Percentiles rank a stretch among this genome's conserved stretches.
Evolutionary conservation across 2,888 invertebrate species (phyloP).

Genomic region (Digitonthophagus gazella): DNA sequence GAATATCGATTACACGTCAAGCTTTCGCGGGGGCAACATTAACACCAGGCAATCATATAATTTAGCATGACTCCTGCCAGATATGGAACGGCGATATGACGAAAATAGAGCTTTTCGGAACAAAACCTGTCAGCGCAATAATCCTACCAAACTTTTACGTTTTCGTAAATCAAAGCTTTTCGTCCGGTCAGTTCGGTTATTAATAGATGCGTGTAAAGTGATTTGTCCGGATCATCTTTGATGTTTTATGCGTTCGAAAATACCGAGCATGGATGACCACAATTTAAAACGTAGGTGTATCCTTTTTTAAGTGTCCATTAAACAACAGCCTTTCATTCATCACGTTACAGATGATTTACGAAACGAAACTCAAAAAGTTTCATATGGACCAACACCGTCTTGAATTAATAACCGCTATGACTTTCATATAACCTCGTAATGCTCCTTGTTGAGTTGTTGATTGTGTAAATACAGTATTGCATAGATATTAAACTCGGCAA

Average conservation of each 20-base stretch:
- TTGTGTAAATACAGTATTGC: neutral
- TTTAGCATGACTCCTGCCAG: neutral
- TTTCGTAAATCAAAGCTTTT: neutral
- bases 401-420: neutral
- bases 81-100: neutral
- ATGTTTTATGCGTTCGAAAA: neutral
- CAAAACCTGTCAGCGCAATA: neutral
- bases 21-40: neutral
- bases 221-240: neutral
- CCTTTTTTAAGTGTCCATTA: neutral
- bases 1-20: neutral
- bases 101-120: neutral
- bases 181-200: neutral
- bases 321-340: neutral
- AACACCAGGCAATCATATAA: neutral
- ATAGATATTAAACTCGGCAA: neutral
- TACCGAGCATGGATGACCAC: neutral
- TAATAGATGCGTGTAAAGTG: neutral
- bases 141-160: neutral
- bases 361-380: neutral
- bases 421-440: neutral
- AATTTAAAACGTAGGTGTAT: neutral
- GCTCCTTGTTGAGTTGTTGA: neutral
- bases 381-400: neutral
- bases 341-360: neutral